Evolutionary conservation across 2,113 vertebrate species (phyloP), one percentile per base, ranked within the genome.

Genomic region (Tamias sibiricus): DNA sequence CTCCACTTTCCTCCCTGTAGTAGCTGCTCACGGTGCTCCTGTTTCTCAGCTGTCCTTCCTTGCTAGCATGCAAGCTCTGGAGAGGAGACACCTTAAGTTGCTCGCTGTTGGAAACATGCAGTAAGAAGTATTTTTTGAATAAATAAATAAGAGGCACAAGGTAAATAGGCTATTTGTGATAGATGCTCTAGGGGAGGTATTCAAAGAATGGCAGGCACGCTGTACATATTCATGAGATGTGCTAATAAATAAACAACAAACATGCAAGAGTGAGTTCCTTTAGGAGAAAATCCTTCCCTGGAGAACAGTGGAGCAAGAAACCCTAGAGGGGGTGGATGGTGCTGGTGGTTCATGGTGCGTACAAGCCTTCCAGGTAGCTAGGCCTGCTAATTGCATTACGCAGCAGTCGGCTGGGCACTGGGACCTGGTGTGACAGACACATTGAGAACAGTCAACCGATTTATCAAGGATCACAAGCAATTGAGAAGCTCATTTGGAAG

Each of bases 401-500:
- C 6, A 64, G 87, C 32, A 75, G 79, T 77, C 90, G 96, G 90
- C 71, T 44, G 75, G 82, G 71, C 52, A 2, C 5, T 24, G 44
- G 75, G 66, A 32, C 69, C 62, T 94, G 68, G 17, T 57, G 69
- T 90, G 92, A 75, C 2, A 62, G 62, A 83, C 40, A 88, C 75
- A 82, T 4, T 71, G 76, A 83, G 49, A 42, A 44, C 66, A 76
- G 64, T 89, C 77, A 79, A 87, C 77, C 84, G 83, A 54, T 95
- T 87, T 93, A 87, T 89, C 90, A 82, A 90, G 76, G 95, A 90
- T 87, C 59, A 72, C 87, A 87, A 93, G 90, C 92, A 90, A 96
- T 90, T 90, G 92, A 95, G 88, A 52, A 71, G 32, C 94, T 92
- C 90, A 62, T 84, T 59, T 66, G 71, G 87, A 95, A 62, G 80